phyloP scores from a whole-genome alignment of 2,888 invertebrate genomes.

The Muschampia plurimacula region DNA sequence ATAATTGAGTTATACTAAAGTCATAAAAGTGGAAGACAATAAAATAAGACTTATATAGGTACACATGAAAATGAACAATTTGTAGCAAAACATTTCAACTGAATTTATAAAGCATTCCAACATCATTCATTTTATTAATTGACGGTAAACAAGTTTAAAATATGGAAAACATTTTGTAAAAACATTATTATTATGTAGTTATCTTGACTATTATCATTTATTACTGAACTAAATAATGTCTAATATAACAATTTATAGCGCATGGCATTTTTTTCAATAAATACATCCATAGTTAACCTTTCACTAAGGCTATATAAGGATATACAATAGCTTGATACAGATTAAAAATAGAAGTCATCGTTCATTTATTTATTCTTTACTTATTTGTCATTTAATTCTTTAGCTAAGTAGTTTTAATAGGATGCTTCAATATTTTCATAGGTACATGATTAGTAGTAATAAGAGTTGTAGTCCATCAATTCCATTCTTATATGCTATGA shows the following conservation, averaged over 20 bases:
- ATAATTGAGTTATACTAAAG: neutral
- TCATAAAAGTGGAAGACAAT: slow-evolving; percentile 26
- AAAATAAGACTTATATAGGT: neutral
- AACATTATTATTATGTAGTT: neutral
- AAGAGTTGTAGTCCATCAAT: too few relatives aligned
- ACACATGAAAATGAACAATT: neutral
- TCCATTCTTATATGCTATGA: neutral
- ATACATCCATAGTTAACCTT: neutral
- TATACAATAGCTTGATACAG: neutral
- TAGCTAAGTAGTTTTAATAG: neutral
- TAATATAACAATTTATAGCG: neutral
- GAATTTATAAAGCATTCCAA: too few relatives aligned
- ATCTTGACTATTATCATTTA: neutral
- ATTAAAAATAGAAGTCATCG: neutral
- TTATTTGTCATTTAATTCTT: neutral
- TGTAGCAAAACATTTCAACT: neutral
- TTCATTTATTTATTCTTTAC: neutral
- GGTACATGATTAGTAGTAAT: neutral
- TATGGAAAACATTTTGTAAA: neutral
- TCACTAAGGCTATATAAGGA: neutral
- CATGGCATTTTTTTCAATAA: neutral
- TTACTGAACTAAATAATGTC: neutral
- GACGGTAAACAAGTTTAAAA: neutral
- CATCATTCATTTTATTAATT: neutral
- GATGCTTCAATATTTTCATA: neutral